Conservation (phyloP, 1,140 invertebrate species). For the Bombus huntii region DNA sequence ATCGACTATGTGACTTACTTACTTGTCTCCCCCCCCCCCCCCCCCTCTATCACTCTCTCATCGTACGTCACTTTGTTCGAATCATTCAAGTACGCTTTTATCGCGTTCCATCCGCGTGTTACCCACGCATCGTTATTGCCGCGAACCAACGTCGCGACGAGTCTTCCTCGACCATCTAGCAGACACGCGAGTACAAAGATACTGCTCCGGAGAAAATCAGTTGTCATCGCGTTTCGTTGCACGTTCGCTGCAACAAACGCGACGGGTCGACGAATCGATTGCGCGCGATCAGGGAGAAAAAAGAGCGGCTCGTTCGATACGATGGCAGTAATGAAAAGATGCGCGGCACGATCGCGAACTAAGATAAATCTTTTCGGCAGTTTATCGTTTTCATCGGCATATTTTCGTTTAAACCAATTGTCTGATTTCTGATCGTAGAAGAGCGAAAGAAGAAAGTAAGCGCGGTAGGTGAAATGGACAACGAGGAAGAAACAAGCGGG, state of each 20-base stretch:
- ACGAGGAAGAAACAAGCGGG: too few relatives aligned
- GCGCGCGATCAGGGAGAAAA: too few relatives aligned
- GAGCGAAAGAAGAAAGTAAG: too few relatives aligned
- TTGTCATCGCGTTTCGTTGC: background rate
- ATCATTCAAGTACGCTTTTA: background rate
- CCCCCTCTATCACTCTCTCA: background rate
- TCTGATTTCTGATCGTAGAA: background rate
- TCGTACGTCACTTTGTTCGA: background rate
- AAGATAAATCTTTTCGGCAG: background rate
- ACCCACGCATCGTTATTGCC: background rate
- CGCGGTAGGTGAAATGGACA: background rate
- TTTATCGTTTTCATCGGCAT: background rate
- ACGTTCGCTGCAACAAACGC: background rate
- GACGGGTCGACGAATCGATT: background rate
- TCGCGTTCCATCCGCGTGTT: background rate
- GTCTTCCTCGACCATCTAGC: background rate
- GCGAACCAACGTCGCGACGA: background rate
- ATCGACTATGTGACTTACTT: background rate
- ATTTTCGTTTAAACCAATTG: background rate
- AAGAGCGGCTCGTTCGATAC: background rate
- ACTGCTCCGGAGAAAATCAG: background rate
- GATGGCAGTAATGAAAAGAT: conserved; percentile 12
- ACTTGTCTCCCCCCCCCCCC: background rate
- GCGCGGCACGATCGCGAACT: background rate
- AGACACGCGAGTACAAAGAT: background rate